A percentile compares a stretch with the other conserved stretches of the same genome.
Conservation (phyloP, 1,140 invertebrate species). For the Lepidurus couesii region DNA sequence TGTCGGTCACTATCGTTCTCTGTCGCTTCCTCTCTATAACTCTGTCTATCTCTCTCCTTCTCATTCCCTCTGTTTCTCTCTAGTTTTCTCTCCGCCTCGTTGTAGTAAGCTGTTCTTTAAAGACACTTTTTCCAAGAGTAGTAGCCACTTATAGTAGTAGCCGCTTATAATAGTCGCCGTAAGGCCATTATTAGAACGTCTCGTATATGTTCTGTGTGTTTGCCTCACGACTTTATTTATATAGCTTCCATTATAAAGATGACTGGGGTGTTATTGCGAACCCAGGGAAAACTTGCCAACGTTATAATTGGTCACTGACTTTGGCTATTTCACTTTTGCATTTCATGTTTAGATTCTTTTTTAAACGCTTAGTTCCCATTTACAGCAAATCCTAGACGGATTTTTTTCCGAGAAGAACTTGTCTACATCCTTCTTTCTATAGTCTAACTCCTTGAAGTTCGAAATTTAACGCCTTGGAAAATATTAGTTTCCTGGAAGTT, state of each 20-base stretch:
- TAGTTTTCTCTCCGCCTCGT: background rate
- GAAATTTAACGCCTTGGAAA: background rate
- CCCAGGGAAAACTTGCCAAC: background rate
- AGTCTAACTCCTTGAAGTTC: no score
- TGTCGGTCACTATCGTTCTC: no score
- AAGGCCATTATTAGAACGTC: background rate
- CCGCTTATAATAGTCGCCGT: background rate
- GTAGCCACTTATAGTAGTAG: background rate
- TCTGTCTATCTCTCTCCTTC: no score
- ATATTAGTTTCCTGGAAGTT: background rate
- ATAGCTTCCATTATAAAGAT: constrained; percentile 7
- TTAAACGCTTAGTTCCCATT: no score
- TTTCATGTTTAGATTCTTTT: background rate
- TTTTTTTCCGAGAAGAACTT: no score
- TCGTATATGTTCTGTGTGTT: background rate
- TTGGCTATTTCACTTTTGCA: background rate
- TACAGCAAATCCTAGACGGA: no score
- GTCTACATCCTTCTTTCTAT: no score
- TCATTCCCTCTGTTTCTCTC: no score
- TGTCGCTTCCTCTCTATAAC: no score
- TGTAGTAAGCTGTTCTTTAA: background rate
- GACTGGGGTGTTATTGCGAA: background rate
- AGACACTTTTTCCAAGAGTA: background rate
- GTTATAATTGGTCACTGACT: constrained; percentile 7
- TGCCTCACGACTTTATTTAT: constrained; percentile 22